Base-by-base conservation (phyloP, 2,888 invertebrate genomes). In the Osmoderma eremita region DNA sequence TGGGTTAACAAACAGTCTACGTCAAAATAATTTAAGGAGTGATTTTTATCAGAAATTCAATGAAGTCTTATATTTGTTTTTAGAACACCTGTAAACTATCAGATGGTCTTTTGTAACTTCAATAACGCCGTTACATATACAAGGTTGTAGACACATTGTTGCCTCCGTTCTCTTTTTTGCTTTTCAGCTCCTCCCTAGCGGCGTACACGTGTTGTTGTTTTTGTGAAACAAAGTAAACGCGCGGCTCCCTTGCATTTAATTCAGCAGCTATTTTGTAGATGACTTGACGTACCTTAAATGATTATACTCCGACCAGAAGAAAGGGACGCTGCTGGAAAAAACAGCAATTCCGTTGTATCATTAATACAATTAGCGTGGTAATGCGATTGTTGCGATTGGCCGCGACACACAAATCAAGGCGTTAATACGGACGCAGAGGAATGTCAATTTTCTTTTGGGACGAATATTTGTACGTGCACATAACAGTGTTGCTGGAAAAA, bases 1-100 rank as follows among this genome's bases (percentile, higher is more conserved):
- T 73, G 73, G 73, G 73, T 63, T 70, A 70, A 67, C 63, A 66
- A 70, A 65, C 53, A 54, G 63, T 69, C 67, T 67, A 64, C 67
- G 72, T 73, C 72, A 70, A 72, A 73, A 73, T 73, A 73, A 73
- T 72, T 73, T 71, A 73, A 67, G 50, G 51, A 51, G 48, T 12
- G 30, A 68, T 71, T 72, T 72, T 72, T 72, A 71, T 48, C 65
- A 49, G 58, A 68, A 68, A 70, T 73, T 71, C 73, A 73, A 73
- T 73, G 70, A 72, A 72, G 69, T 67, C 70, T 71, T 72, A 72
- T 72, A 71, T 72, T 72, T 67, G 71, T 68, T 69, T 69, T 69
- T 67, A 69, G 69, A 73, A 63, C 71, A 69, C 70, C 69, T 72
- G 70, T 72, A 72, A 71, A 70, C 71, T 73, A 71, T 72, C 72